A percentile compares a stretch with the other conserved stretches of the same genome.
These are phyloP conservation scores for Synaphobranchus kaupii DNA, from an alignment of 2,797 vertebrate species.

Conservation along the genomic window DNA sequence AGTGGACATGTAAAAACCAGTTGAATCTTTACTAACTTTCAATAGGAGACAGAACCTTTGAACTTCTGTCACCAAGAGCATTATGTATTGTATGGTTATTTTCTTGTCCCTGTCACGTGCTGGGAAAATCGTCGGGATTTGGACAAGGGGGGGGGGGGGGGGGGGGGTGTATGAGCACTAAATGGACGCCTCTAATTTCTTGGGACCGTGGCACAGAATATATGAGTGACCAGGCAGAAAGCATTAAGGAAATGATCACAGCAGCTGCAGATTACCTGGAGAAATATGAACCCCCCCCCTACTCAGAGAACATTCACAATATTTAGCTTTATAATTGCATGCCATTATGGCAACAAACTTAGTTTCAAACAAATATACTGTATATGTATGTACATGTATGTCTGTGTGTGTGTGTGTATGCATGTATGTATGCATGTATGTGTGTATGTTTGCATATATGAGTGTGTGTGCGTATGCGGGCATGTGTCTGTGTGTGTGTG, in stretches of 20 bases:
- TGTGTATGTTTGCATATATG: neutral
- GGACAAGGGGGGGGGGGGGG: conserved; percentile 70
- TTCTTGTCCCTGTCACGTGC: conserved; percentile 30
- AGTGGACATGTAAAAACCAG: conserved; percentile 51
- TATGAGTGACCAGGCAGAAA: conserved; percentile 88
- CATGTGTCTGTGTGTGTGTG: too few species aligned
- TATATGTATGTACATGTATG: too few species aligned
- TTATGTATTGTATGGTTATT: conserved; percentile 18
- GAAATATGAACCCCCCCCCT: conserved; percentile 80
- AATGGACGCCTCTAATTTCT: conserved; percentile 83
- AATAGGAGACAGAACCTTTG: conserved; percentile 53
- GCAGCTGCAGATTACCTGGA: conserved; percentile 64
- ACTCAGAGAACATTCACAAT: conserved; percentile 83
- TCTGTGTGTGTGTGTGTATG: too few species aligned
- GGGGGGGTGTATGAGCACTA: conserved; percentile 67
- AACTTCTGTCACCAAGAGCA: neutral
- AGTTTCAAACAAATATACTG: too few species aligned
- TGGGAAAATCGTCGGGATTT: neutral
- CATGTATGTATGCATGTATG: neutral
- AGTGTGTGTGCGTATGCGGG: neutral
- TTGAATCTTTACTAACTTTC: conserved; percentile 56
- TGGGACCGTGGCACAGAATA: conserved; percentile 84
- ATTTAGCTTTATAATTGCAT: conserved; percentile 77
- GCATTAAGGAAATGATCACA: conserved; percentile 83
- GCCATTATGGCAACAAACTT: conserved; percentile 56